Evolutionary conservation across 2,113 vertebrate species (phyloP).

Genomic region (Paedocypris sp.): DNA sequence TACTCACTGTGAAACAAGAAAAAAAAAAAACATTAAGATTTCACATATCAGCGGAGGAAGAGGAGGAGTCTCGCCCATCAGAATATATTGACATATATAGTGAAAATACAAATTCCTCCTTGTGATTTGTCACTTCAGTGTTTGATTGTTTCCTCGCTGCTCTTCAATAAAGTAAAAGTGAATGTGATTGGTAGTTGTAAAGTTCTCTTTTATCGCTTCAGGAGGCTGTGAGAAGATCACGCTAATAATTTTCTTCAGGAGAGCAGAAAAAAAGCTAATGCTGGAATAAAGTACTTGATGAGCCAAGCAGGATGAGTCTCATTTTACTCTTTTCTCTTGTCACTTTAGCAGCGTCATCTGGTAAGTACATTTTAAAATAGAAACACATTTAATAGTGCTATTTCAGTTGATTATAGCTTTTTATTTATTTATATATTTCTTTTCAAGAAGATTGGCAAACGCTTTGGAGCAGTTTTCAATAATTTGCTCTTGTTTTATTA

Average conservation of each 20-base stretch:
- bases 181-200: constrained; percentile 10
- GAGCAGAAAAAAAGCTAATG: neutral
- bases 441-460: no score
- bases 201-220: neutral
- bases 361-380: neutral
- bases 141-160: constrained; percentile 20
- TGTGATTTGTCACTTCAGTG: constrained; percentile 18
- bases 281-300: no score
- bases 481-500: no score
- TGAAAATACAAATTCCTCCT: neutral
- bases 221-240: neutral
- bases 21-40: no score
- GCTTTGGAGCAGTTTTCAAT: no score
- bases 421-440: no score
- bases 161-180: constrained; percentile 20
- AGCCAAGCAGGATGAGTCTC: no score
- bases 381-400: neutral
- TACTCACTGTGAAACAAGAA: no score
- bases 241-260: constrained; percentile 9
- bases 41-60: neutral
- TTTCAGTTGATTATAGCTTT: no score
- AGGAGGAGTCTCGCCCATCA: constrained; percentile 23
- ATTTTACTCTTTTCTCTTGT: no score
- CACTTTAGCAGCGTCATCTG: neutral
- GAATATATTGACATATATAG: constrained; percentile 26